A percentile compares a stretch with the other conserved stretches of the same genome.
These are phyloP conservation scores for Aphaenogaster floridana DNA, from an alignment of 1,140 invertebrate genomes.

Conservation along the genomic window DNA sequence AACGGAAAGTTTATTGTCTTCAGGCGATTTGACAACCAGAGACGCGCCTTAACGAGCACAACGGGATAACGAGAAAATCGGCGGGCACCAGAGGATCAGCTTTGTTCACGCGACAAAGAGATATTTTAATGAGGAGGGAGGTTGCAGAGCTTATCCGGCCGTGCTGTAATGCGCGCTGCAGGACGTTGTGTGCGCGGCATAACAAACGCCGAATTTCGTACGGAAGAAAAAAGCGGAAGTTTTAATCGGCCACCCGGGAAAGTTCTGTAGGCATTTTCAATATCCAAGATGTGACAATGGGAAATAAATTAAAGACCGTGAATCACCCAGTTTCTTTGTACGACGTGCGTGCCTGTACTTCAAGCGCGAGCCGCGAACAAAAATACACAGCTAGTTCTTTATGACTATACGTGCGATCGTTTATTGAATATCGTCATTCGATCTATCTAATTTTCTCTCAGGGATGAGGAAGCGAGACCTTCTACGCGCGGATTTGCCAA, in stretches of 20 bases:
- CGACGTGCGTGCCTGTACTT: slow-evolving; percentile 12
- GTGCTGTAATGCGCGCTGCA: slow-evolving; percentile 41
- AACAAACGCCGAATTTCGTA: slow-evolving; percentile 65
- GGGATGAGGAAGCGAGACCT: neutral
- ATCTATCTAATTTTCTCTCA: neutral
- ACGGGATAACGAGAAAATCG: slow-evolving; percentile 62
- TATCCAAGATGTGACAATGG: slow-evolving; percentile 51
- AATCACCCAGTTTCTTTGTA: slow-evolving; percentile 60
- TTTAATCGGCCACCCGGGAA: slow-evolving; percentile 29
- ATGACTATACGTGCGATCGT: slow-evolving; percentile 21
- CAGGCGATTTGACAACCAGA: neutral
- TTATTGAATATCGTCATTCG: neutral
- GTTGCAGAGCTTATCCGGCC: slow-evolving; percentile 59
- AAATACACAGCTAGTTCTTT: slow-evolving; percentile 27
- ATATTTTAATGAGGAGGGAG: slow-evolving; percentile 73
- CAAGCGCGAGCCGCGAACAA: neutral
- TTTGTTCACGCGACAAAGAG: slow-evolving; percentile 74
- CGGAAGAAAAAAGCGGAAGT: slow-evolving; percentile 59
- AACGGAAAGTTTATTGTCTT: slow-evolving; percentile 15
- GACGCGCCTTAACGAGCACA: slow-evolving; percentile 50
- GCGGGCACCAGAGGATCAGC: slow-evolving; percentile 42
- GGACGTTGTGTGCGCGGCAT: slow-evolving; percentile 51
- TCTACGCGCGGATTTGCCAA: neutral
- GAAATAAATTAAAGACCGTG: slow-evolving; percentile 55
- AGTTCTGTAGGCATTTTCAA: slow-evolving; percentile 48